Base-by-base conservation (phyloP, 2,888 invertebrate genomes). In the Lutraria lutraria region DNA sequence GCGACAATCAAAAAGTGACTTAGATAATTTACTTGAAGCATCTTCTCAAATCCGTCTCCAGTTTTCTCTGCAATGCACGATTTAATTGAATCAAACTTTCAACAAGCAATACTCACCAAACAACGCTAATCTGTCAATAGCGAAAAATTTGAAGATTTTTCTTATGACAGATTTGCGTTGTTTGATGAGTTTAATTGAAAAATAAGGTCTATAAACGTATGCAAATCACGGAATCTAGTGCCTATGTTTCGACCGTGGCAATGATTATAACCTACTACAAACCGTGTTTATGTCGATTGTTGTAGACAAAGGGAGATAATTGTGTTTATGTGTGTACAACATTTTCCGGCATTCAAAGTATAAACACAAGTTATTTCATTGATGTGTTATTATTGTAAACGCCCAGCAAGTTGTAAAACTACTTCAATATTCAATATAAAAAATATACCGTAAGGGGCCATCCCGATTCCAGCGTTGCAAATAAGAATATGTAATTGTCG, bases 11-110 rank as follows among this genome's bases (percentile, higher is more conserved):
- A 88, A 83, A 94, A 94, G 68, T 94, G 94, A n/a, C 93, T 89
- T 25, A 94, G 85, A 81, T 94, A 94, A 89, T 94, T 94, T 2
- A 94, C 93, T 90, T 94, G 94, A 81, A 94, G 90, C 84, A 91
- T 91, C 25, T 83, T 83, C 89, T 94, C 93, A 85, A 89, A 90
- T n/a, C 92, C 93, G 56, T 93, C 93, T 4, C 88, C 92, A n/a
- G 93, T 93, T 79, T 88, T 90, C 54, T 86, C 93, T 93, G 91
- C 16, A 83, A n/a, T 25, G 21, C 68, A 87, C 43, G 43, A 43
- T 43, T 43, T 43, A 8, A 43, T 43, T 43, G 43, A 43, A 43
- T 43, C 43, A 43, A 43, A 43, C 43, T 43, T 43, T 43, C 2
- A 43, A 43, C 43, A 2, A 4, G 43, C 43, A 31, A 15, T 63